phyloP scores from a whole-genome alignment of 2,797 vertebrate genomes.

The Alosa sapidissima region DNA sequence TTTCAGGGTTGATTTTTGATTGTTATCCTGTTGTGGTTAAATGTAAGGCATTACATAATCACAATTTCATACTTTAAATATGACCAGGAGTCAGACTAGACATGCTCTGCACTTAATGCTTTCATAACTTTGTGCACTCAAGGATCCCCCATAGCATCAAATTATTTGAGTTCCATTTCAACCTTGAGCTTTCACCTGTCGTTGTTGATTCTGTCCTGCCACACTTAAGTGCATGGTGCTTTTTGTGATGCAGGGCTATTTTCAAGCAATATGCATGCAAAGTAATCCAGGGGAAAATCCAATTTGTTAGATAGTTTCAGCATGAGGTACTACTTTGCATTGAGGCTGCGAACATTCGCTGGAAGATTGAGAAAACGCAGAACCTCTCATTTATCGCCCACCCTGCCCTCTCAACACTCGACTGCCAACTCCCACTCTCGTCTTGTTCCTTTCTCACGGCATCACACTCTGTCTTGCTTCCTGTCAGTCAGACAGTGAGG shows the following conservation, averaged over 20 bases:
- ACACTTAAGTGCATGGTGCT: constrained; percentile 50
- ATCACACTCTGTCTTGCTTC: constrained; percentile 31
- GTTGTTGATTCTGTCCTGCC: constrained; percentile 48
- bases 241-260: constrained; percentile 40
- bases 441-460: neutral
- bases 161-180: neutral
- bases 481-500: constrained; percentile 28
- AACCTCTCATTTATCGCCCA: constrained; percentile 41
- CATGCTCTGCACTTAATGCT: neutral
- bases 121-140: neutral
- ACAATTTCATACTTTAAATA: neutral
- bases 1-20: neutral
- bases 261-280: constrained; percentile 64
- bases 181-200: constrained; percentile 45
- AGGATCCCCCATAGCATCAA: neutral
- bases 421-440: neutral
- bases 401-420: constrained; percentile 21
- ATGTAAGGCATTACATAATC: neutral
- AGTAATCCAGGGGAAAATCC: constrained; percentile 62
- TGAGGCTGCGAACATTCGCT: neutral
- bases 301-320: constrained; percentile 62
- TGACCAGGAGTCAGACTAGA: neutral
- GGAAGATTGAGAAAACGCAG: constrained; percentile 27
- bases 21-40: neutral
- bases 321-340: constrained; percentile 58